phyloP scores from a whole-genome alignment of 2,113 vertebrate species.

The Tachuris rubrigastra region DNA sequence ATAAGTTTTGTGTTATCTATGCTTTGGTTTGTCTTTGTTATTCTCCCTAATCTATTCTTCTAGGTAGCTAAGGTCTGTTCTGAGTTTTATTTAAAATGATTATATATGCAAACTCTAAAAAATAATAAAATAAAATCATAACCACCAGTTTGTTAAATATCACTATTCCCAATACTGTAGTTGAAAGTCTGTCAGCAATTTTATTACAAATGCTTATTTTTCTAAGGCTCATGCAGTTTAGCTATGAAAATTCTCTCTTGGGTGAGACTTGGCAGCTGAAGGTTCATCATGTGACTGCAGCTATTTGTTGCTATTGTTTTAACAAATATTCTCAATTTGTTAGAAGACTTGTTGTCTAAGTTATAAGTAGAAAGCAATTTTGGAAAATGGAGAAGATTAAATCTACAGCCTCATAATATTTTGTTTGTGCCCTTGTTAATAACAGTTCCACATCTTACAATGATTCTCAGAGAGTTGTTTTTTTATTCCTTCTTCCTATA shows the following conservation, averaged over 20 bases:
- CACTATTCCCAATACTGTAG: neutral
- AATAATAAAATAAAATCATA: neutral
- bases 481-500: neutral
- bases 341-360: slow-evolving; percentile 1
- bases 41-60: neutral
- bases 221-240: neutral
- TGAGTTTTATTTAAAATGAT: neutral
- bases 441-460: neutral
- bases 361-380: neutral
- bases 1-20: neutral
- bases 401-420: neutral
- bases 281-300: neutral
- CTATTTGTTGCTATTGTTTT: slow-evolving; percentile 17
- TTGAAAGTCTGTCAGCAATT: slow-evolving; percentile 38
- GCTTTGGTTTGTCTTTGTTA: neutral
- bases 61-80: neutral
- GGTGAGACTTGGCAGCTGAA: slow-evolving; percentile 6
- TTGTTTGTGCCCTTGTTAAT: neutral
- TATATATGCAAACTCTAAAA: neutral
- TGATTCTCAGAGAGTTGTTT: neutral
- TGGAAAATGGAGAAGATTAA: neutral
- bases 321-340: slow-evolving; percentile 3
- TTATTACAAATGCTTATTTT: slow-evolving; percentile 41
- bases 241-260: neutral
- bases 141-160: neutral